phyloP scores from a whole-genome alignment of 2,113 vertebrate species.

The Burhinus bistriatus region DNA sequence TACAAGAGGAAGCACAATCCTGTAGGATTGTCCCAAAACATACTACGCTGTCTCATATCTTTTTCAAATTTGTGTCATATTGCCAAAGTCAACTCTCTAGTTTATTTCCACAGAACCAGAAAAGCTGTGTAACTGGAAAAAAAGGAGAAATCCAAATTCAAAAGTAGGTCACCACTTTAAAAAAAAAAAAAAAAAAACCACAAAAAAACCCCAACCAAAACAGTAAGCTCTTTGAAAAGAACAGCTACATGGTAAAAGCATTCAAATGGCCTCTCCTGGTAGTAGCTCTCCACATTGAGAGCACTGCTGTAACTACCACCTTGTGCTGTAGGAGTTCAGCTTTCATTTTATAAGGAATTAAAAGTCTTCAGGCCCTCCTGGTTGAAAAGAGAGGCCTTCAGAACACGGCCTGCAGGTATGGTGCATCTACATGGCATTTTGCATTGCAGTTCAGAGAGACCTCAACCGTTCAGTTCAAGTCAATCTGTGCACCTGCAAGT shows the following conservation, averaged over 20 bases:
- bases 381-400: neutral
- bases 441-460: neutral
- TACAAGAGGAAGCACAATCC: neutral
- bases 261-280: neutral
- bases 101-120: neutral
- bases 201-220: neutral
- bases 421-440: neutral
- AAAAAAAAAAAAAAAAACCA: neutral
- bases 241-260: neutral
- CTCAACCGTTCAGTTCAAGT: neutral
- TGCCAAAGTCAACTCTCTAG: neutral
- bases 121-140: neutral
- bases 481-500: neutral
- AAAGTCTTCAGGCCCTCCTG: neutral
- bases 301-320: neutral
- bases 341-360: neutral
- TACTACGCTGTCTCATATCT: neutral
- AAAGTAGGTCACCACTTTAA: neutral
- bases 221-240: neutral
- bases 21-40: neutral
- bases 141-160: neutral
- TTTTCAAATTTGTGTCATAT: neutral
- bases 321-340: neutral
- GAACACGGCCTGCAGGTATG: neutral
- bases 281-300: neutral